Base-by-base conservation (phyloP, 2,888 invertebrate species). In the Eremobia ochroleuca region DNA sequence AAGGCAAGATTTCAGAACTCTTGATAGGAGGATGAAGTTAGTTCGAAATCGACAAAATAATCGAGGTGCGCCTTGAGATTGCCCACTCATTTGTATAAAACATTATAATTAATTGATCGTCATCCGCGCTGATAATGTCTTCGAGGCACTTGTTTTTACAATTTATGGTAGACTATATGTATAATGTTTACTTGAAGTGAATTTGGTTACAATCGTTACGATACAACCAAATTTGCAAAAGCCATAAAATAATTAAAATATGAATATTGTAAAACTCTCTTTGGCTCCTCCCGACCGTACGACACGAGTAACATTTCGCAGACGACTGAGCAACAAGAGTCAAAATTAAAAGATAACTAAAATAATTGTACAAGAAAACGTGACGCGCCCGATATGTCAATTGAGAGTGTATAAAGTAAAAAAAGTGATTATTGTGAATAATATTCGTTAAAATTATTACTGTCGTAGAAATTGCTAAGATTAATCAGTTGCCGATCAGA, bases 331-430 rank as follows among this genome's bases (percentile, higher is more conserved):
- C 85, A 88, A 79, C 82, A 88, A 89, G 84, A 91, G 84, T 90
- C 90, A 91, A 93, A 92, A 92, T 91, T 92, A 92, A 91, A 92
- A 82, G 78, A 75, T 90, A 90, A 90, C 86, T 92, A 92, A 93
- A 91, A 90, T 95, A 94, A 94, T 94, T 96, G 95, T 96, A 96
- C 94, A 95, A 95, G 95, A 94, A 92, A 83, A 92, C 86, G 94
- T 90, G 94, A 96, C 94, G 94, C 92, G 94, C 96, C 96, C 96
- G 94, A 95, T 91, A 95, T 95, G 96, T 96, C 96, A 96, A 96
- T 96, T 96, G 95, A 95, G 94, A 94, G 89, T 96, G 96, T 96
- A 95, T 93, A 96, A 94, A 95, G 92, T 94, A 85, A 93, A 94
- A 34, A 92, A 94, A 90, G 90, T 90, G 92, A 90, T 92, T 93